These are phyloP conservation scores for Epinotia bilunana DNA, from an alignment of 2,888 invertebrate genomes.

Conservation along the genomic window DNA sequence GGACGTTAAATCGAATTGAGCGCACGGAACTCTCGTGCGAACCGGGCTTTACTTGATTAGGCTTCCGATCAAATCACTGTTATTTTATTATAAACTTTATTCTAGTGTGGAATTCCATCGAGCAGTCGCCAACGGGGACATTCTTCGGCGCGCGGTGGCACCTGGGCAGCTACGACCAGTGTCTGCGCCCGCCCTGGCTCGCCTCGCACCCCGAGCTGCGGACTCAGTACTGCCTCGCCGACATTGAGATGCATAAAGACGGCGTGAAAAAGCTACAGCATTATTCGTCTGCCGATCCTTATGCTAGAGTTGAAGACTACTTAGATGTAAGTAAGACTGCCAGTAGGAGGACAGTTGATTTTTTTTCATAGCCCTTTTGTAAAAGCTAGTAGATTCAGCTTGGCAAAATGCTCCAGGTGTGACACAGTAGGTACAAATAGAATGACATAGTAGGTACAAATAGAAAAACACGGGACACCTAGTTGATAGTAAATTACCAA, in stretches of 20 bases:
- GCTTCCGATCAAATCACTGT: too few relatives aligned
- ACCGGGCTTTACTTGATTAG: too few relatives aligned
- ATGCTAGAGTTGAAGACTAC: constrained; percentile 48
- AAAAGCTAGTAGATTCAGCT: too few relatives aligned
- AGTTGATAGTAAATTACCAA: too few relatives aligned
- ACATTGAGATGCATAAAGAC: constrained; percentile 48
- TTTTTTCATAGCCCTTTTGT: too few relatives aligned
- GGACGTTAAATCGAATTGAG: too few relatives aligned
- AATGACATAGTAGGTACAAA: too few relatives aligned
- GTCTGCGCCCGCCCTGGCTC: constrained; percentile 54
- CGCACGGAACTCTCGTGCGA: too few relatives aligned
- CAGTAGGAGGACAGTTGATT: too few relatives aligned
- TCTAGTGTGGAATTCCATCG: constrained; percentile 63
- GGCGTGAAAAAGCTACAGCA: constrained; percentile 6
- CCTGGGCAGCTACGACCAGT: constrained; percentile 62
- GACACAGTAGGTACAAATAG: too few relatives aligned
- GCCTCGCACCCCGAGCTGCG: constrained; percentile 48
- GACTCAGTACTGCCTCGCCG: constrained; percentile 60
- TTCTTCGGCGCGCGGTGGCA: constrained; percentile 55
- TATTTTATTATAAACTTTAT: not conserved
- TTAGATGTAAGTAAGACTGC: constrained; percentile 49
- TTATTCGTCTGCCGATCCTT: constrained; percentile 39
- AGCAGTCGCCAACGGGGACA: constrained; percentile 52
- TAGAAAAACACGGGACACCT: too few relatives aligned
- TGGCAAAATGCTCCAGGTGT: not conserved